These are phyloP conservation scores for Trematomus bernacchii DNA, from an alignment of 2,797 vertebrate species.

Conservation along the genomic window DNA sequence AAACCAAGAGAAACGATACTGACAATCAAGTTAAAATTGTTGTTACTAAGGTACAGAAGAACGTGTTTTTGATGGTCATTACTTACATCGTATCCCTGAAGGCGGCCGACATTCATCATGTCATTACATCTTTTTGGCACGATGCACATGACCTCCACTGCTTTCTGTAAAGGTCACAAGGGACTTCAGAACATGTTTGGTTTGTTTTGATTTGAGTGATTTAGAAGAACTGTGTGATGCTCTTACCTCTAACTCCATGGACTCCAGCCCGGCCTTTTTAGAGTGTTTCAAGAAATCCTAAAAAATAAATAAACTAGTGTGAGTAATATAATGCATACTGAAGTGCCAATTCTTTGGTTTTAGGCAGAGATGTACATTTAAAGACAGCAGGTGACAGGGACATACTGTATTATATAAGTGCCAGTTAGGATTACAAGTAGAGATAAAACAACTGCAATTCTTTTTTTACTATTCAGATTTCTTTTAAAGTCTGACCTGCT, in stretches of 20 bases:
- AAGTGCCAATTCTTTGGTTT: too few species aligned
- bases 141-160: constrained; percentile 98
- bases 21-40: background rate
- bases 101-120: constrained; percentile 98
- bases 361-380: background rate
- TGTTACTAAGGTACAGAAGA: background rate
- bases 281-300: constrained; percentile 97
- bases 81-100: constrained; percentile 98
- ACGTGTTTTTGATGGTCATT: background rate
- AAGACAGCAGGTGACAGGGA: background rate
- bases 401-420: background rate
- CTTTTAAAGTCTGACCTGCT: too few species aligned
- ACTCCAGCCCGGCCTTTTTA: constrained; percentile 95
- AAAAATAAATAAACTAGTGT: background rate
- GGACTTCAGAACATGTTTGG: background rate
- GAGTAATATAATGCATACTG: background rate
- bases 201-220: background rate
- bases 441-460: too few species aligned
- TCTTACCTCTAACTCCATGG: constrained; percentile 93
- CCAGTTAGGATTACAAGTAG: background rate
- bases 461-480: too few species aligned
- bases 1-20: background rate
- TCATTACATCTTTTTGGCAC: constrained; percentile 98
- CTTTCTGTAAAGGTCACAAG: constrained; percentile 85
- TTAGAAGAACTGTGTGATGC: background rate